Evolutionary conservation across 2,888 invertebrate genomes (phyloP).

Genomic region (Hirtodrosophila confusa): DNA sequence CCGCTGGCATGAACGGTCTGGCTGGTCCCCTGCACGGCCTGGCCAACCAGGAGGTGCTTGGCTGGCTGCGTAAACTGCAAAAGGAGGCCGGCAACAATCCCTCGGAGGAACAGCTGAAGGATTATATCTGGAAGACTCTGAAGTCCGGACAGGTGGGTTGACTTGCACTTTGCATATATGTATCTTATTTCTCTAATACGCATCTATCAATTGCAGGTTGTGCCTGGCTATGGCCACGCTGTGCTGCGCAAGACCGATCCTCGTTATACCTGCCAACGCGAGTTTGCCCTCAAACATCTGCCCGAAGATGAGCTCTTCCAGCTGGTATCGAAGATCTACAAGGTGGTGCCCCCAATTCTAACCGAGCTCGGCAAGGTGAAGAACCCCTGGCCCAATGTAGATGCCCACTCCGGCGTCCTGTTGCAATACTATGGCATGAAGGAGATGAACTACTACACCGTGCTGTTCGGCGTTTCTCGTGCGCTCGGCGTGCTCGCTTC

Average conservation of each 20-base stretch:
- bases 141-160: slow-evolving; percentile 89
- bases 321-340: slow-evolving; percentile 92
- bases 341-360: slow-evolving; percentile 92
- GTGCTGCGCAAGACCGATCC: slow-evolving; percentile 95
- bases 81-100: slow-evolving; percentile 93
- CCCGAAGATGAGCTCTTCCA: slow-evolving; percentile 92
- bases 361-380: slow-evolving; percentile 93
- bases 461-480: slow-evolving; percentile 94
- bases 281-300: slow-evolving; percentile 93
- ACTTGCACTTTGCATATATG: not conserved
- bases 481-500: slow-evolving; percentile 92
- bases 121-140: slow-evolving; percentile 98
- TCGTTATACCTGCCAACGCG: slow-evolving; percentile 91
- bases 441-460: slow-evolving; percentile 96
- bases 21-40: slow-evolving; percentile 95
- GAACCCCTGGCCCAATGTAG: slow-evolving; percentile 97
- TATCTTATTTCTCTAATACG: not conserved
- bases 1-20: slow-evolving; percentile 93
- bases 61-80: slow-evolving; percentile 96
- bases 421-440: slow-evolving; percentile 93
- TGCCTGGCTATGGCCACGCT: slow-evolving; percentile 95
- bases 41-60: slow-evolving; percentile 96
- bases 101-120: slow-evolving; percentile 95
- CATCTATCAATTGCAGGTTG: slow-evolving; percentile 85
- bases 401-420: slow-evolving; percentile 94